A percentile compares a stretch with the other conserved stretches of the same genome.
Conservation (phyloP, 2,888 invertebrate genomes). For the Melieria crassipennis region DNA sequence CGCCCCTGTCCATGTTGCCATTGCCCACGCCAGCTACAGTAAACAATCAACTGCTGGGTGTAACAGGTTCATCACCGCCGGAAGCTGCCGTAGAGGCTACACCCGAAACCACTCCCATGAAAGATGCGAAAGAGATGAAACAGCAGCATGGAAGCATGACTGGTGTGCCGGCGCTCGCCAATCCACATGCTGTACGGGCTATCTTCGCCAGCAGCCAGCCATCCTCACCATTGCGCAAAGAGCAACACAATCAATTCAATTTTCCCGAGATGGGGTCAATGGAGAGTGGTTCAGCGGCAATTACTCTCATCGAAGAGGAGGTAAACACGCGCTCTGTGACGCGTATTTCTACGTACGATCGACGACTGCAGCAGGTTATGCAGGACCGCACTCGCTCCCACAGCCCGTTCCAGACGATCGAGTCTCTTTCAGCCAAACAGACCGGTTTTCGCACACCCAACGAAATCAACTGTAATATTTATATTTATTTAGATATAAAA, state of each 20-base stretch:
- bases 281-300: conserved; percentile 29
- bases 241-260: conserved; percentile 69
- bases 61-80: conserved; percentile 78
- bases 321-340: conserved; percentile 41
- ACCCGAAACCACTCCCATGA: conserved; percentile 87
- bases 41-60: conserved; percentile 55
- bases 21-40: conserved; percentile 54
- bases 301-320: conserved; percentile 44
- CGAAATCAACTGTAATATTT: conserved; percentile 31
- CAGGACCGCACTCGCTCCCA: conserved; percentile 51
- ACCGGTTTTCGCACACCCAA: conserved; percentile 40
- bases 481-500: background rate
- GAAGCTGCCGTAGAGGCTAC: conserved; percentile 91
- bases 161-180: conserved; percentile 64
- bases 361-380: conserved; percentile 52
- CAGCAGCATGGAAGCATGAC: conserved; percentile 46
- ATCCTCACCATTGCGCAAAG: conserved; percentile 76
- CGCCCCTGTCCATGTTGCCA: conserved; percentile 67
- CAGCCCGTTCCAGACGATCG: conserved; percentile 47
- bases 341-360: conserved; percentile 49
- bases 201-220: conserved; percentile 71
- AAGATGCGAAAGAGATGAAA: conserved; percentile 67
- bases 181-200: conserved; percentile 75
- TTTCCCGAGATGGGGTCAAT: conserved; percentile 58
- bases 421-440: conserved; percentile 40